These are phyloP conservation scores for Pterostichus madidus DNA, from an alignment of 2,888 invertebrate species.

Conservation along the genomic window DNA sequence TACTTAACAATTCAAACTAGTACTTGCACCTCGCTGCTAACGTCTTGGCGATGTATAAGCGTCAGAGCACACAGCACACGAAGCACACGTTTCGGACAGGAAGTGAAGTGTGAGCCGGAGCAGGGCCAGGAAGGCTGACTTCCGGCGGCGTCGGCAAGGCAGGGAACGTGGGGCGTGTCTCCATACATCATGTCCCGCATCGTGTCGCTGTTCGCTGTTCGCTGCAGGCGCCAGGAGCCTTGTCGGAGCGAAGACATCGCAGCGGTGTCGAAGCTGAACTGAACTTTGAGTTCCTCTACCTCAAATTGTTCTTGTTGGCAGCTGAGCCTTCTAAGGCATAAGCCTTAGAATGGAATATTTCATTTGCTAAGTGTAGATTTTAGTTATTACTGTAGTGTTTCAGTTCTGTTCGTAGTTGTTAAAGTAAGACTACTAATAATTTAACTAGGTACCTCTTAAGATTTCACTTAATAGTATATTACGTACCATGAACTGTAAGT, in stretches of 20 bases:
- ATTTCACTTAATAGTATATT: no score
- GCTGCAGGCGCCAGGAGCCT: constrained; percentile 43
- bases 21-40: background rate
- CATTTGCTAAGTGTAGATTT: no score
- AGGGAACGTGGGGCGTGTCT: constrained; percentile 12
- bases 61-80: background rate
- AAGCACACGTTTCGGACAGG: constrained; percentile 51
- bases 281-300: no score
- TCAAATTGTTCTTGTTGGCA: no score
- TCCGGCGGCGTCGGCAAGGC: constrained; percentile 11
- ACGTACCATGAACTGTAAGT: no score
- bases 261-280: background rate
- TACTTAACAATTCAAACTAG: constrained; percentile 26
- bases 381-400: no score
- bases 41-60: background rate
- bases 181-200: constrained; percentile 45
- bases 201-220: constrained; percentile 61
- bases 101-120: constrained; percentile 51
- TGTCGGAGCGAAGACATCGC: constrained; percentile 25
- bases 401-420: no score
- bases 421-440: no score
- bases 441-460: no score
- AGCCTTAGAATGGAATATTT: no score
- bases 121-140: background rate
- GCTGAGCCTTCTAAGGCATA: no score